These are phyloP conservation scores for Cosmia pyralina DNA, from an alignment of 2,888 invertebrate genomes.

Conservation along the genomic window DNA sequence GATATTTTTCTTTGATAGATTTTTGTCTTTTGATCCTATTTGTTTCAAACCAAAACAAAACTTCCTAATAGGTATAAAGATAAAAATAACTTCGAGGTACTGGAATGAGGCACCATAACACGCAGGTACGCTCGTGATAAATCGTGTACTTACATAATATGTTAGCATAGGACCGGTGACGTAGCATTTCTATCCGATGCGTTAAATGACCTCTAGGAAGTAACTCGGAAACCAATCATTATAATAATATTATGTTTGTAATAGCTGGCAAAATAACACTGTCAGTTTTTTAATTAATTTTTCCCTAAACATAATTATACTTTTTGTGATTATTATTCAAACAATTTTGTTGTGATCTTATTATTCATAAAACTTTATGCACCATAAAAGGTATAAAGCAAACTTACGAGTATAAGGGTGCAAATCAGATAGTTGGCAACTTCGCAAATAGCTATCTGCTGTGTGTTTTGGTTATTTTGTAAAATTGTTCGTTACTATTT, in stretches of 20 bases:
- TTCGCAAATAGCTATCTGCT: not conserved
- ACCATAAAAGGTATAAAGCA: no score
- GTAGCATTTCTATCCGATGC: conserved; percentile 10
- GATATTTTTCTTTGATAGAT: not conserved
- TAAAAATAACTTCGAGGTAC: conserved; percentile 11
- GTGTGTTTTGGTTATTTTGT: not conserved
- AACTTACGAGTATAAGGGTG: not conserved
- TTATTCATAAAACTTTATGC: no score
- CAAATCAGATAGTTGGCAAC: not conserved
- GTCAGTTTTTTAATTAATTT: not conserved
- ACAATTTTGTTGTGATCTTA: no score
- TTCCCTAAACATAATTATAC: not conserved
- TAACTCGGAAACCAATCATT: not conserved
- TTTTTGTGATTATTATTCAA: not conserved
- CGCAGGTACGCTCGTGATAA: conserved; percentile 17
- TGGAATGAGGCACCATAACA: conserved; percentile 12
- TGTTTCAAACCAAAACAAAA: not conserved
- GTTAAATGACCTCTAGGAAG: not conserved
- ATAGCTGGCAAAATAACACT: not conserved
- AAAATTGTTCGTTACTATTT: no score
- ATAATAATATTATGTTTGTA: not conserved
- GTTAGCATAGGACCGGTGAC: conserved; percentile 7
- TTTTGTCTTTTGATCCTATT: not conserved
- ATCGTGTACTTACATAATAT: conserved; percentile 24
- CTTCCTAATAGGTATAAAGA: not conserved